Evolutionary conservation across 2,888 invertebrate genomes (phyloP).

Genomic region (Cosmorhoe ocellata): DNA sequence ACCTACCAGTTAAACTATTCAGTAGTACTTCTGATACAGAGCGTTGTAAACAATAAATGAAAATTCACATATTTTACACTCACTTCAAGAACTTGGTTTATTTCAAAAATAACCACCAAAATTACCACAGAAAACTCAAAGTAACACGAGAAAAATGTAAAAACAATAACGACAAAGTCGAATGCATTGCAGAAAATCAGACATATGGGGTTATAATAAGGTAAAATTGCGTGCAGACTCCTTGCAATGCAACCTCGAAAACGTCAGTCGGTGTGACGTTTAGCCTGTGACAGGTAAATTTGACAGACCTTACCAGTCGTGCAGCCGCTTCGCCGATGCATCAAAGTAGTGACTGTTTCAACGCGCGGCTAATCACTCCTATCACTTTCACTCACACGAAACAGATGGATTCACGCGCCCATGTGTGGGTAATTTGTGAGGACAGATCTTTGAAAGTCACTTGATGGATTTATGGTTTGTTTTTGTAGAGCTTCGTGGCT

Average conservation of each 20-base stretch:
- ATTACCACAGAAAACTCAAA: too few relatives aligned
- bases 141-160: too few relatives aligned
- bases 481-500: slow-evolving; percentile 32
- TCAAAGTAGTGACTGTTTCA: slow-evolving; percentile 9
- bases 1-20: too few relatives aligned
- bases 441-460: slow-evolving; percentile 45
- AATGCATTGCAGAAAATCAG: too few relatives aligned
- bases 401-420: slow-evolving; percentile 36
- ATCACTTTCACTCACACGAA: slow-evolving; percentile 52
- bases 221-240: too few relatives aligned
- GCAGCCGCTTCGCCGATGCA: slow-evolving; percentile 38
- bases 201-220: too few relatives aligned
- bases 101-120: too few relatives aligned
- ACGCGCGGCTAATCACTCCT: slow-evolving; percentile 45
- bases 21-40: too few relatives aligned
- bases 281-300: slow-evolving; percentile 52
- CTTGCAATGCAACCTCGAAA: background rate
- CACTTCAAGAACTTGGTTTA: too few relatives aligned
- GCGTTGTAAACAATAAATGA: too few relatives aligned
- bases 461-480: slow-evolving; percentile 48
- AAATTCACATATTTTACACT: too few relatives aligned
- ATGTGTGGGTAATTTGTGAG: slow-evolving; percentile 42
- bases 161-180: too few relatives aligned
- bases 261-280: slow-evolving; percentile 42
- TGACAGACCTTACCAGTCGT: slow-evolving; percentile 51